These are phyloP conservation scores for Chaenodraco wilsoni DNA, from an alignment of 2,797 vertebrate species.

Conservation along the genomic window DNA sequence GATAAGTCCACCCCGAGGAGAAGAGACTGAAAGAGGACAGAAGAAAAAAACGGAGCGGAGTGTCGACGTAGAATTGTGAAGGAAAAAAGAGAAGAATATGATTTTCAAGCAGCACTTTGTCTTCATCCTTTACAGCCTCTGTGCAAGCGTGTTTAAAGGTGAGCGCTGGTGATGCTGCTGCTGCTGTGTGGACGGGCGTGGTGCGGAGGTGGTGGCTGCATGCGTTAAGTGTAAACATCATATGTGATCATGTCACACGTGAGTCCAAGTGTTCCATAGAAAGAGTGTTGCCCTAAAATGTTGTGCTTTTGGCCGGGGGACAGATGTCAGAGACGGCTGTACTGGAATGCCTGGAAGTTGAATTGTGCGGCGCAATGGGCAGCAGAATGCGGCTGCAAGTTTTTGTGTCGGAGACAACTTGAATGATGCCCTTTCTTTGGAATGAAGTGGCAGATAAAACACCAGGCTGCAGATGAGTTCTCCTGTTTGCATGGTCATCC, in stretches of 20 bases:
- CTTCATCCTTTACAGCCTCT: slow-evolving; percentile 85
- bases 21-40: slow-evolving; percentile 42
- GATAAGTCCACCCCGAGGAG: slow-evolving; percentile 79
- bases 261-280: slow-evolving; percentile 35
- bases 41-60: slow-evolving; percentile 50
- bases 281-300: slow-evolving; percentile 10
- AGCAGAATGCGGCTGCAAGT: slow-evolving; percentile 76
- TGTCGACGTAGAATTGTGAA: slow-evolving; percentile 62
- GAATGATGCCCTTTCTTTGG: slow-evolving; percentile 24
- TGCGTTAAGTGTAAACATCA: slow-evolving; percentile 40
- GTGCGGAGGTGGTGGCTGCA: slow-evolving; percentile 58
- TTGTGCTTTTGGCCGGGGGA: slow-evolving; percentile 34
- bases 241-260: slow-evolving; percentile 40
- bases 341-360: slow-evolving; percentile 78
- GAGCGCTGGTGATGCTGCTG: slow-evolving; percentile 65
- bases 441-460: slow-evolving; percentile 17
- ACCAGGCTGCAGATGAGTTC: slow-evolving; percentile 25
- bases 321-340: slow-evolving; percentile 51
- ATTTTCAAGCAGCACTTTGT: slow-evolving; percentile 83
- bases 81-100: slow-evolving; percentile 81
- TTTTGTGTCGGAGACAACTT: slow-evolving; percentile 58
- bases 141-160: slow-evolving; percentile 84
- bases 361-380: slow-evolving; percentile 47
- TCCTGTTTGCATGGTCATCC: slow-evolving; percentile 15
- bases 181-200: slow-evolving; percentile 78